Conservation (phyloP, 2,113 vertebrate species). For the Elephas maximus region DNA sequence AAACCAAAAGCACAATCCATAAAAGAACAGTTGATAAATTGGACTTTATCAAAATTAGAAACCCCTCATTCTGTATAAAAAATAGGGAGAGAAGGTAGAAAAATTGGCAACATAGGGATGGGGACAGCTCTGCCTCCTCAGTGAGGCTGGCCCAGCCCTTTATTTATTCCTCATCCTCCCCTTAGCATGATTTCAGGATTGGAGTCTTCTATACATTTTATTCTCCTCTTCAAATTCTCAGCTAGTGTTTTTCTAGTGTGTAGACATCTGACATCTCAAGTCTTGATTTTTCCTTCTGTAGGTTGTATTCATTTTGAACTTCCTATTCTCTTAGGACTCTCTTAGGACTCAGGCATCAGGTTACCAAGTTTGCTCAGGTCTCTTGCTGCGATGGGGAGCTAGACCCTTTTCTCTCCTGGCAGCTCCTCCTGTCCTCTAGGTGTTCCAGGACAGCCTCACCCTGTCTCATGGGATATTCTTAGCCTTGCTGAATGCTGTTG, state of each 20-base stretch:
- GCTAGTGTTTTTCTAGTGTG: not conserved
- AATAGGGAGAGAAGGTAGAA: slow-evolving; percentile 1
- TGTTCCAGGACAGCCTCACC: slow-evolving; percentile 54
- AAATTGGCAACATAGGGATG: slow-evolving; percentile 27
- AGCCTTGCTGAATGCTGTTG: slow-evolving; percentile 74
- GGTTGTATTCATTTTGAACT: slow-evolving; percentile 18
- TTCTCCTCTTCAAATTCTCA: slow-evolving; percentile 6
- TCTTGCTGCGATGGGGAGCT: not conserved
- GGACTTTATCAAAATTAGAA: slow-evolving; percentile 22
- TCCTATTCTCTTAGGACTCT: not conserved
- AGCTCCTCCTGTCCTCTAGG: slow-evolving; percentile 70
- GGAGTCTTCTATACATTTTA: not conserved
- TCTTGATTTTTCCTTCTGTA: slow-evolving; percentile 25
- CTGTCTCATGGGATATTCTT: slow-evolving; percentile 80
- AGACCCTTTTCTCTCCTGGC: slow-evolving; percentile 28
- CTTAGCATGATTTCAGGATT: not conserved
- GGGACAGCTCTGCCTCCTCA: not conserved
- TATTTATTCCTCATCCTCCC: not conserved
- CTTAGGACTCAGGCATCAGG: not conserved
- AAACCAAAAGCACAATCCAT: not conserved
- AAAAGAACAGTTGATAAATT: slow-evolving; percentile 24
- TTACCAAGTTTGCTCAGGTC: not conserved
- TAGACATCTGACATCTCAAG: slow-evolving; percentile 12
- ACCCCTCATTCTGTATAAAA: slow-evolving; percentile 14
- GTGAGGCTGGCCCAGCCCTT: not conserved